A percentile compares a stretch with the other conserved stretches of the same genome.
Conservation (phyloP, 2,888 invertebrate genomes). For the Chymomyza amoena region DNA sequence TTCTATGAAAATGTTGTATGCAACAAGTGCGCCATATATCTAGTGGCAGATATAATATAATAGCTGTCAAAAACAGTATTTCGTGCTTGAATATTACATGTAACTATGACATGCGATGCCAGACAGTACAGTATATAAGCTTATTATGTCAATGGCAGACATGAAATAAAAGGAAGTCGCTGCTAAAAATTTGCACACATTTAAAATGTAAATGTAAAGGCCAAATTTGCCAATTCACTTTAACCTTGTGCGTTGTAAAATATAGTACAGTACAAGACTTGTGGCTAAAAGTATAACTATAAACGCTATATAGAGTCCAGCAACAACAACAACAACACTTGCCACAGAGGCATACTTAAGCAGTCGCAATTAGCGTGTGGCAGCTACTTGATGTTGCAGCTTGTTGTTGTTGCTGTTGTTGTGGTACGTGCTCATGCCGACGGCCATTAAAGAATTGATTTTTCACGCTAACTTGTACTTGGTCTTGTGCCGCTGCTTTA, state of each 20-base stretch:
- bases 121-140: neutral
- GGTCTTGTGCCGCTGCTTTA: neutral
- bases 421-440: slow-evolving; percentile 32
- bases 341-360: slow-evolving; percentile 23
- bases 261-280: neutral
- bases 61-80: slow-evolving; percentile 39
- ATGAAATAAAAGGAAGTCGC: neutral
- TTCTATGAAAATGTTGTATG: neutral
- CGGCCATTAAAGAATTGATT: slow-evolving; percentile 67
- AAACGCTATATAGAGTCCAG: neutral
- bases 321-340: neutral
- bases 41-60: slow-evolving; percentile 12
- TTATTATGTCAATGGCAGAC: slow-evolving; percentile 13
- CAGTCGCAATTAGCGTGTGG: slow-evolving; percentile 48
- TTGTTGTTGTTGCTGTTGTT: slow-evolving; percentile 13
- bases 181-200: neutral
- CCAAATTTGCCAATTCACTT: slow-evolving; percentile 11
- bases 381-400: slow-evolving; percentile 15
- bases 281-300: no score
- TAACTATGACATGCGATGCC: slow-evolving; percentile 1
- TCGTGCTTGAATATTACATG: neutral
- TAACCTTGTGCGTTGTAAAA: slow-evolving; percentile 32
- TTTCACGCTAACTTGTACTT: slow-evolving; percentile 47
- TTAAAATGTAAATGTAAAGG: slow-evolving; percentile 1
- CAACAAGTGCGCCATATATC: slow-evolving; percentile 30